phyloP scores from a whole-genome alignment of 2,888 invertebrate genomes.

The Stenotaenia linearis region DNA sequence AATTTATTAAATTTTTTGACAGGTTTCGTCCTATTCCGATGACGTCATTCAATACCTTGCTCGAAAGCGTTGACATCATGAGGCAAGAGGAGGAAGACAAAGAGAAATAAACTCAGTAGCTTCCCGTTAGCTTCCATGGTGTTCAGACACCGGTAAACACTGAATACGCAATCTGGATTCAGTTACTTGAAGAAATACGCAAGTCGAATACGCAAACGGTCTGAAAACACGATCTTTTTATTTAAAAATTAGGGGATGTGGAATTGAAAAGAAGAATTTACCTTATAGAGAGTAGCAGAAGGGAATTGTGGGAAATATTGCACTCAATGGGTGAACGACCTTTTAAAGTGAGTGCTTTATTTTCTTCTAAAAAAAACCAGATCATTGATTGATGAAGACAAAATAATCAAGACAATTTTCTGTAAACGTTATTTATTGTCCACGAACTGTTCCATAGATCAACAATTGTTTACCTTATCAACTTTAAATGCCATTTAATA shows the following conservation, averaged over 20 bases:
- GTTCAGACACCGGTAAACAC: neutral
- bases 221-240: neutral
- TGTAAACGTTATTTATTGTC: conserved; percentile 26
- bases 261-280: neutral
- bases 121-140: neutral
- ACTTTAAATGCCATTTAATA: conserved; percentile 4
- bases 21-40: no score
- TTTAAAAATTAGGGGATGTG: neutral
- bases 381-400: neutral
- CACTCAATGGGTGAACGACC: neutral
- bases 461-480: conserved; percentile 9
- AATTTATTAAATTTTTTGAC: no score
- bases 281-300: conserved; percentile 3
- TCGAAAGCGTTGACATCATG: neutral
- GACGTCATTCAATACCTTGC: conserved; percentile 10
- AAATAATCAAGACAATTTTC: neutral
- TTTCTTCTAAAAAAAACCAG: no score
- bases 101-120: neutral
- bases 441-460: conserved; percentile 14
- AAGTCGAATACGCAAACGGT: neutral
- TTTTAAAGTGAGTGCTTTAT: neutral
- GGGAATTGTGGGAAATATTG: conserved; percentile 1
- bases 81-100: neutral
- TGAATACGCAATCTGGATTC: neutral
- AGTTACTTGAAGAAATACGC: neutral